Conservation (phyloP, 1,140 invertebrate species). For the Diachasmimorpha longicaudata region DNA sequence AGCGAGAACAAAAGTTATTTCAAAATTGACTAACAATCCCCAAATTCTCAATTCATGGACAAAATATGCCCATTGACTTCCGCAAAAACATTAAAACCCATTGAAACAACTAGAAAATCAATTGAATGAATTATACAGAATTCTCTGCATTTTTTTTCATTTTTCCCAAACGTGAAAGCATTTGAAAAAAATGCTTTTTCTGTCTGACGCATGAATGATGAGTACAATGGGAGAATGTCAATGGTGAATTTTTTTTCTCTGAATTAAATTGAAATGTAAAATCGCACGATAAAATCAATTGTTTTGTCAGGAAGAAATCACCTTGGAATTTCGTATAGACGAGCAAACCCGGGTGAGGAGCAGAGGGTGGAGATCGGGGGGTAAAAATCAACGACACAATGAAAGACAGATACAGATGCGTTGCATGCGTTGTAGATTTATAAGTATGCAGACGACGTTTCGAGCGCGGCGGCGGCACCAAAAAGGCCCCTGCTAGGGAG, state of each 20-base stretch:
- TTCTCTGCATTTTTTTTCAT: no score
- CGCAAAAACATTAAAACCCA: no score
- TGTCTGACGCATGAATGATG: not conserved
- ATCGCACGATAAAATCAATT: not conserved
- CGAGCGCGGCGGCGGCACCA: slow-evolving; percentile 13
- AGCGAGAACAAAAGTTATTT: not conserved
- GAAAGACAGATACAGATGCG: slow-evolving; percentile 21
- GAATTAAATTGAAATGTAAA: not conserved
- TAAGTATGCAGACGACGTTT: slow-evolving; percentile 29
- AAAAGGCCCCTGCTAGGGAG: not conserved
- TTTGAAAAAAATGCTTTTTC: no score
- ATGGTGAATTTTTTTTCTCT: not conserved
- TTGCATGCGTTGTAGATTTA: not conserved
- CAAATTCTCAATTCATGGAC: no score
- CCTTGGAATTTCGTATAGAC: slow-evolving; percentile 3
- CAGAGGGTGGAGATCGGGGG: not conserved
- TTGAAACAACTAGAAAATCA: no score
- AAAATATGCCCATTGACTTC: no score
- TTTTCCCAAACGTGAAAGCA: no score
- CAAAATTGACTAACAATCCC: no score
- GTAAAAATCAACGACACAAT: slow-evolving; percentile 1
- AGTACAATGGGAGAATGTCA: not conserved
- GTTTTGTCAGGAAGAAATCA: not conserved
- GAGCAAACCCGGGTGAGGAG: not conserved
- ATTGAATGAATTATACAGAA: no score